These are phyloP conservation scores for Hybos culiciformis DNA, from an alignment of 2,888 invertebrate genomes.

Conservation along the genomic window DNA sequence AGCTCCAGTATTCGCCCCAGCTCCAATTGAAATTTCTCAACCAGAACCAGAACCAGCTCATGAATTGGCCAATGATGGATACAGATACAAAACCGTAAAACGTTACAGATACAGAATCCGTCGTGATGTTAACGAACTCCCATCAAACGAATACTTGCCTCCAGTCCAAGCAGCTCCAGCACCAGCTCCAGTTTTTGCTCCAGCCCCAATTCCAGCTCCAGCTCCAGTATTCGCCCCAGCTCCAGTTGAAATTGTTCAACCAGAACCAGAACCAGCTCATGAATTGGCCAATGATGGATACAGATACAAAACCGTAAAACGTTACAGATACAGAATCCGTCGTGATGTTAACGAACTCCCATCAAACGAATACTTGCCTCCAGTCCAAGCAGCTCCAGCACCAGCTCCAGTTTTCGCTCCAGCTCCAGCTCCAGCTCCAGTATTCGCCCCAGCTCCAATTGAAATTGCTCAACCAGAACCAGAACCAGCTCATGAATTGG, in stretches of 20 bases:
- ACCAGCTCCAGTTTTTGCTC: neutral
- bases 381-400: slow-evolving; percentile 4
- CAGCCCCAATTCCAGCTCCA: neutral
- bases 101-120: slow-evolving; percentile 21
- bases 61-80: slow-evolving; percentile 21
- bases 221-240: no score
- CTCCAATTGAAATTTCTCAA: slow-evolving; percentile 13
- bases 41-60: slow-evolving; percentile 18
- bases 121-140: slow-evolving; percentile 19
- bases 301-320: slow-evolving; percentile 21
- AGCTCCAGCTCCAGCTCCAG: slow-evolving; percentile 22
- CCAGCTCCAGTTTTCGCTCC: slow-evolving; percentile 17
- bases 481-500: slow-evolving; percentile 11
- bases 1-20: slow-evolving; percentile 14
- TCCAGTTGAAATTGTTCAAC: slow-evolving; percentile 21
- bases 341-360: slow-evolving; percentile 22
- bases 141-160: neutral
- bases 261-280: slow-evolving; percentile 10
- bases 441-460: slow-evolving; percentile 16
- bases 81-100: slow-evolving; percentile 22
- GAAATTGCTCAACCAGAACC: slow-evolving; percentile 6
- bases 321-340: slow-evolving; percentile 20
- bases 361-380: slow-evolving; percentile 12
- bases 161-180: neutral
- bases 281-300: slow-evolving; percentile 22